Base-by-base conservation (phyloP, 2,113 vertebrate species). In the Trogon surrucura region DNA sequence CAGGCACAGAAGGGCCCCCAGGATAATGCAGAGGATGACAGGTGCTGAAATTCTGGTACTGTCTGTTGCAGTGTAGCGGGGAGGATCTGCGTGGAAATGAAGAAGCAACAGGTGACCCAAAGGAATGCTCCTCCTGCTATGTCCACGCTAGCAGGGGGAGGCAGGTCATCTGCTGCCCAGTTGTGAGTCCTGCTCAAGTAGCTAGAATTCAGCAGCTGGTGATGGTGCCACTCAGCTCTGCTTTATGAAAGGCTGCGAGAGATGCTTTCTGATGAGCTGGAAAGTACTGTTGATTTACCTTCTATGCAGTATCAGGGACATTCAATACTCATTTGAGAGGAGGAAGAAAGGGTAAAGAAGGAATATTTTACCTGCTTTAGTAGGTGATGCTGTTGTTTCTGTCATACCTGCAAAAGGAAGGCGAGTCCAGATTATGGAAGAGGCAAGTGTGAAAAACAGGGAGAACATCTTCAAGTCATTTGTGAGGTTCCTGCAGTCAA, bases 21-120 rank as follows among this genome's bases (percentile, higher is more conserved):
- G 77, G 57, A 95, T 9, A 26, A 97, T 94, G 83, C 95, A 97
- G 83, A 97, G 6, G 69, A 97, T 81, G 91, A 88, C 30, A 41
- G 95, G 92, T 0, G 2, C 7, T 67, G 96, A 92, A 44, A 89
- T 19, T 67, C 80, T 84, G 0, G 1, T 47, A 4, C 22, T 83
- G 6, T 47, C 60, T 58, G 36, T 32, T 58, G 38, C 56, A 30
- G 77, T 38, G 32, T 13, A 86, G 4, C 6, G 80, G 3, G 80
- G 51, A 32, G 26, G 65, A 25, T 38, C 96, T 97, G 80, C 23
- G 29, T 44, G 65, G 77, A 86, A 66, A 78, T 5, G 8, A 60
- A 70, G 51, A 78, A 75, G 9, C 79, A 77, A 50, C 16, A 30
- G 3, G 1, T 58, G 44, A 41, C 25, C 17, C 36, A 58, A 54